Conservation (phyloP, 2,797 vertebrate species). For the Aulostomus chinensis region DNA sequence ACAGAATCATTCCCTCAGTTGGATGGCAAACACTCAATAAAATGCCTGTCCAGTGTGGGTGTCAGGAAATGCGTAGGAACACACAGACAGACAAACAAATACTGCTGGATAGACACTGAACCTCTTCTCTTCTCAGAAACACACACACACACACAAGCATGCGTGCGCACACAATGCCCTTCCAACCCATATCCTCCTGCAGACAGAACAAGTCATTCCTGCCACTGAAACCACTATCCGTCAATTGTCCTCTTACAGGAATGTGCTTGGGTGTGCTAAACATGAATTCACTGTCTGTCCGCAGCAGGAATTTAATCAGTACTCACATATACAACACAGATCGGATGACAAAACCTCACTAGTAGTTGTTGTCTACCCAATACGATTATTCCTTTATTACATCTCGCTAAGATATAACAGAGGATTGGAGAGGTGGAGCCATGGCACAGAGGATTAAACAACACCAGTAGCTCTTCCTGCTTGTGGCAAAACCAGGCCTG, state of each 20-base stretch:
- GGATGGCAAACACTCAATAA: slow-evolving; percentile 13
- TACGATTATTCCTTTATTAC: slow-evolving; percentile 44
- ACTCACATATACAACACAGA: slow-evolving; percentile 54
- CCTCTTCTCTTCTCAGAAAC: background rate
- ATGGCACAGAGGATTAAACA: slow-evolving; percentile 43
- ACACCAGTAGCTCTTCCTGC: slow-evolving; percentile 44
- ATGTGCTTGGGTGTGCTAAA: slow-evolving; percentile 54
- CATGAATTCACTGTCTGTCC: slow-evolving; percentile 54
- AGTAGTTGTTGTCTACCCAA: slow-evolving; percentile 48
- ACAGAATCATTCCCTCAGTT: slow-evolving; percentile 22
- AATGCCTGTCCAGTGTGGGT: background rate
- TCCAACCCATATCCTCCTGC: slow-evolving; percentile 14
- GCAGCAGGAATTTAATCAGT: slow-evolving; percentile 41
- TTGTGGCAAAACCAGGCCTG: too few relatives aligned
- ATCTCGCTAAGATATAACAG: slow-evolving; percentile 43
- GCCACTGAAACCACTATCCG: slow-evolving; percentile 46
- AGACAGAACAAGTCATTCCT: slow-evolving; percentile 50
- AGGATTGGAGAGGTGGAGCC: slow-evolving; percentile 59
- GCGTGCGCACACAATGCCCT: background rate
- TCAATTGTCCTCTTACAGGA: slow-evolving; percentile 62
- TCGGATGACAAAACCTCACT: slow-evolving; percentile 40
- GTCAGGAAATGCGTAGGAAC: slow-evolving; percentile 5
- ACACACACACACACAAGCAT: background rate
- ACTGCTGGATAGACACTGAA: background rate
- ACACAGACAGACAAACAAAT: slow-evolving; percentile 3